Percentiles rank a stretch among this genome's conserved stretches.
These are phyloP conservation scores for Lumbricus terrestris DNA, from an alignment of 2,888 invertebrate species.

Conservation along the genomic window DNA sequence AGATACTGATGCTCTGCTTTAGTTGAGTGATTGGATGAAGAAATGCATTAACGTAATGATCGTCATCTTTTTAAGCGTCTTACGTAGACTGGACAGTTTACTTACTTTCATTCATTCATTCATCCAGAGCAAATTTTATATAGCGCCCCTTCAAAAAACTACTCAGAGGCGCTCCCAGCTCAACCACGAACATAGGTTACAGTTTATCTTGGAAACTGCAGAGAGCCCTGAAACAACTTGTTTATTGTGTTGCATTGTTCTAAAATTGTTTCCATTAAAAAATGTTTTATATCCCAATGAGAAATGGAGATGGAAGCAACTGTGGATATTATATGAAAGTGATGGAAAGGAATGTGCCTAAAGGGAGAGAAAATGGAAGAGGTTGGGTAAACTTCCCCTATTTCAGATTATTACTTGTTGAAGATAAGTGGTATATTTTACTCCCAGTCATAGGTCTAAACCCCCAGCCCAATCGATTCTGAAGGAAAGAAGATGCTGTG, in stretches of 20 bases:
- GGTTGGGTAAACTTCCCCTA: neutral
- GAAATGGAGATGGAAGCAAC: too few species aligned
- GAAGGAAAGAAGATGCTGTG: neutral
- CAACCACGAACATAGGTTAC: too few species aligned
- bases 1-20: neutral
- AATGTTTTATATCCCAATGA: too few species aligned
- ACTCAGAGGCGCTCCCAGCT: too few species aligned
- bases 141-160: too few species aligned
- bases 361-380: neutral
- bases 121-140: too few species aligned
- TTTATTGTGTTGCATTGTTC: neutral
- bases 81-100: neutral
- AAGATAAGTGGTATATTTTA: neutral
- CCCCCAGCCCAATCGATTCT: neutral
- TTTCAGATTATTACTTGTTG: neutral
- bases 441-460: neutral
- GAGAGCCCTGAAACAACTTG: neutral
- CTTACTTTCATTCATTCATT: too few species aligned
- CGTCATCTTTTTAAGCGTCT: neutral
- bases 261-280: neutral
- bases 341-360: neutral
- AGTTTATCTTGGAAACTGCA: neutral
- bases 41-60: neutral
- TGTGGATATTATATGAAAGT: too few species aligned
- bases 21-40: neutral